These are phyloP conservation scores for Leptopilina boulardi DNA, from an alignment of 1,140 invertebrate genomes.

Conservation along the genomic window DNA sequence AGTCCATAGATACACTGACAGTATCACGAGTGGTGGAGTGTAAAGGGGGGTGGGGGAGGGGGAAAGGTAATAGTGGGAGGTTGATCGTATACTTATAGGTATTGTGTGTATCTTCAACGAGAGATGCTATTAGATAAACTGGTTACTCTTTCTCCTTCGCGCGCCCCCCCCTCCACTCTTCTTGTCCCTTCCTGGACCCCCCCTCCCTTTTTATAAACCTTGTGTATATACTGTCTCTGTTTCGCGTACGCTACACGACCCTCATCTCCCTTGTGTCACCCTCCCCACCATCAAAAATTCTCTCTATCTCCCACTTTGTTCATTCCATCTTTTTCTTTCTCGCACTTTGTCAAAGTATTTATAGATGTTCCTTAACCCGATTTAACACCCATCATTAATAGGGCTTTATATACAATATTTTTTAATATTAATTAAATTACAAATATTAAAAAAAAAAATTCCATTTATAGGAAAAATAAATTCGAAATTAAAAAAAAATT, in stretches of 20 bases:
- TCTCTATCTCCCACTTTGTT: neutral
- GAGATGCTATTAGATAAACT: conserved; percentile 71
- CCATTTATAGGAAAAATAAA: too few species aligned
- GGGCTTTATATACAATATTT: conserved; percentile 61
- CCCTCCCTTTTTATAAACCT: conserved; percentile 42
- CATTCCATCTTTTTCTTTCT: conserved; percentile 50
- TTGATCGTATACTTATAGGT: conserved; percentile 64
- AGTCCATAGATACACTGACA: conserved; percentile 41
- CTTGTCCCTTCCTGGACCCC: conserved; percentile 42
- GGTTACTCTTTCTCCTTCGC: conserved; percentile 62
- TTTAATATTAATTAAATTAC: too few species aligned
- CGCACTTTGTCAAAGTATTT: conserved; percentile 66
- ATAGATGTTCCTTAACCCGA: conserved; percentile 76
- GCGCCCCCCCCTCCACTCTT: too few species aligned
- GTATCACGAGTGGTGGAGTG: conserved; percentile 48
- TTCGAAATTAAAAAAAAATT: too few species aligned
- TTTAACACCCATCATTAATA: conserved; percentile 68
- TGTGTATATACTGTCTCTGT: conserved; percentile 36
- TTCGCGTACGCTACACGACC: conserved; percentile 40
- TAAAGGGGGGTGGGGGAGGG: conserved; percentile 53
- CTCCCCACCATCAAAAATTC: conserved; percentile 38
- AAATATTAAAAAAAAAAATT: too few species aligned
- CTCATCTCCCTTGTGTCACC: conserved; percentile 24
- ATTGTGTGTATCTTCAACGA: conserved; percentile 70
- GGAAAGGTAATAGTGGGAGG: conserved; percentile 36